These are phyloP conservation scores for Chalcosyrphus nemorum DNA, from an alignment of 2,888 invertebrate species.

Conservation along the genomic window DNA sequence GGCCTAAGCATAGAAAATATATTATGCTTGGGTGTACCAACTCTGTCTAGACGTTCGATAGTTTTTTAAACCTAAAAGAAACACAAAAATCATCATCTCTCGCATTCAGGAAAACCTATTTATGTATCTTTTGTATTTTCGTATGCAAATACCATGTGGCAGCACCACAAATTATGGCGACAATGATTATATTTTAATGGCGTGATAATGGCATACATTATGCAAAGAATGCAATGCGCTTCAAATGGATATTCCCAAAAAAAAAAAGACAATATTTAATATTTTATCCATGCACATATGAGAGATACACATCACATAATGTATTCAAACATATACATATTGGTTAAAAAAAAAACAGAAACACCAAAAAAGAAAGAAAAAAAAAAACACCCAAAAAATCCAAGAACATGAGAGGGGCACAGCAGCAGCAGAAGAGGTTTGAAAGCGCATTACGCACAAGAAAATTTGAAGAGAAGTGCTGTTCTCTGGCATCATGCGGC, in stretches of 20 bases:
- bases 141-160: background rate
- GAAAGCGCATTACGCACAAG: constrained; percentile 50
- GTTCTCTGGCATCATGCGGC: constrained; percentile 29
- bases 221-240: too few relatives aligned
- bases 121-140: background rate
- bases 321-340: background rate
- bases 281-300: background rate
- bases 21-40: background rate
- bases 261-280: background rate
- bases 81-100: background rate
- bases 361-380: background rate
- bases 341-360: background rate
- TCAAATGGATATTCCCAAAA: background rate
- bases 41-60: background rate
- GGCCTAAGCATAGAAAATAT: background rate
- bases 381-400: background rate
- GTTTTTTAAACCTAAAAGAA: background rate
- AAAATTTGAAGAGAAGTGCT: constrained; percentile 7
- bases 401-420: background rate
- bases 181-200: background rate
- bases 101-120: background rate
- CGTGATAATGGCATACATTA: background rate
- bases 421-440: constrained; percentile 17
- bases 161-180: background rate
- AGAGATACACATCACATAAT: background rate